phyloP scores from a whole-genome alignment of 2,797 vertebrate genomes.

The Antennarius maculatus region DNA sequence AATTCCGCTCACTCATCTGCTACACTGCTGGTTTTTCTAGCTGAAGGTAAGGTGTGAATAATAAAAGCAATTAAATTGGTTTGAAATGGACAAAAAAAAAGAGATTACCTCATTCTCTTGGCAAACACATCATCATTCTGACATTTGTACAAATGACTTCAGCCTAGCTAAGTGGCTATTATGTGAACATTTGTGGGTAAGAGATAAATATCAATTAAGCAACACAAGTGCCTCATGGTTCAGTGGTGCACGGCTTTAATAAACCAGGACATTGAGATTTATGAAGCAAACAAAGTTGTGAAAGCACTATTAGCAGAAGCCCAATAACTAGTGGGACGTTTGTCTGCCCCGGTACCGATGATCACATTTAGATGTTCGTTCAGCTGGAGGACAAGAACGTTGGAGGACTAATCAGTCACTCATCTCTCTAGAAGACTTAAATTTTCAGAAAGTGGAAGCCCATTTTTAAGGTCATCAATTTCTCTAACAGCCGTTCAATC shows the following conservation, averaged over 20 bases:
- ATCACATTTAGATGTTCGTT: not conserved
- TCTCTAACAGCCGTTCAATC: too few species aligned
- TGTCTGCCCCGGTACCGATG: not conserved
- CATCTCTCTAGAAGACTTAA: not conserved
- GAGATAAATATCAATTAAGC: constrained; percentile 55
- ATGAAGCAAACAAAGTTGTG: constrained; percentile 2
- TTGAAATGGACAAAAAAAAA: constrained; percentile 8
- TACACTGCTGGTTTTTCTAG: constrained; percentile 3
- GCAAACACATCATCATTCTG: constrained; percentile 24
- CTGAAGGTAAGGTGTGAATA: constrained; percentile 35
- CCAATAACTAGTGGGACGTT: not conserved
- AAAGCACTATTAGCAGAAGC: not conserved
- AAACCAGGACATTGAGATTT: constrained; percentile 20
- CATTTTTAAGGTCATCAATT: not conserved
- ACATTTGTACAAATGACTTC: constrained; percentile 32
- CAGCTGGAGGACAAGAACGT: not conserved
- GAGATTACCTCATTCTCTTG: constrained; percentile 1
- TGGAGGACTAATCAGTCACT: not conserved
- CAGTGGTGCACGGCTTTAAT: constrained; percentile 9
- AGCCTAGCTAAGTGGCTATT: constrained; percentile 42
- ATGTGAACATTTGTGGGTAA: constrained; percentile 37
- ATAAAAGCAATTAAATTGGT: constrained; percentile 17
- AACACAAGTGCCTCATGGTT: constrained; percentile 27
- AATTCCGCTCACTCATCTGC: constrained; percentile 4
- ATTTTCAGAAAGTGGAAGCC: not conserved